phyloP scores from a whole-genome alignment of 1,140 invertebrate species.

The Lucilia sericata region DNA sequence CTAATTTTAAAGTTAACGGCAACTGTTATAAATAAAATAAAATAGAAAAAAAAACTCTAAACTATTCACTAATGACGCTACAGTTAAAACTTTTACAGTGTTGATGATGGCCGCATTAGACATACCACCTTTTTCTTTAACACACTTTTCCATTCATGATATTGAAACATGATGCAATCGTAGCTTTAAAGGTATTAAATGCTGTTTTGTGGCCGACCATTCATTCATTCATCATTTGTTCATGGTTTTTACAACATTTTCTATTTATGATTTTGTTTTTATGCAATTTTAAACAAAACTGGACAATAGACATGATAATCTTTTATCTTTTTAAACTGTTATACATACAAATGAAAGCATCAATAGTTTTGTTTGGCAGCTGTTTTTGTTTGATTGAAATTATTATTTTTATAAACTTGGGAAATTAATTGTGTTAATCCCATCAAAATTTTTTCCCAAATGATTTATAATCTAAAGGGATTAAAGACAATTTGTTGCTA shows the following conservation, averaged over 20 bases:
- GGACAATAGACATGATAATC: background rate
- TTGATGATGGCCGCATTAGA: background rate
- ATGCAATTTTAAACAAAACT: background rate
- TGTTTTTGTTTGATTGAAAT: too few relatives aligned
- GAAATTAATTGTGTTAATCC: too few relatives aligned
- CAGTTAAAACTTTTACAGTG: background rate
- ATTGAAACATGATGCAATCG: constrained; percentile 10
- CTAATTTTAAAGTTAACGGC: constrained; percentile 20
- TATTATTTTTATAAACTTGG: too few relatives aligned
- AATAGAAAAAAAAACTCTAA: background rate
- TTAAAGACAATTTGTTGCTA: too few relatives aligned
- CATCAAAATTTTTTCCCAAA: too few relatives aligned
- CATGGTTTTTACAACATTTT: background rate
- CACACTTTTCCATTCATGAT: background rate
- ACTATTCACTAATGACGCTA: constrained; percentile 17
- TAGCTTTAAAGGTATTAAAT: background rate
- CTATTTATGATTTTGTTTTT: background rate
- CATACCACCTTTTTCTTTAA: background rate
- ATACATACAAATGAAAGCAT: too few relatives aligned
- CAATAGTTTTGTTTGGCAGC: too few relatives aligned
- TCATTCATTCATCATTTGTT: background rate
- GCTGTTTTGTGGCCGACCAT: too few relatives aligned
- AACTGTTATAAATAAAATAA: background rate
- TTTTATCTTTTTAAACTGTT: too few relatives aligned
- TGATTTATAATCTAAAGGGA: too few relatives aligned